Percentiles rank a stretch among this genome's conserved stretches.
phyloP scores from a whole-genome alignment of 2,888 invertebrate species.

The Chaitophorus viminalis region DNA sequence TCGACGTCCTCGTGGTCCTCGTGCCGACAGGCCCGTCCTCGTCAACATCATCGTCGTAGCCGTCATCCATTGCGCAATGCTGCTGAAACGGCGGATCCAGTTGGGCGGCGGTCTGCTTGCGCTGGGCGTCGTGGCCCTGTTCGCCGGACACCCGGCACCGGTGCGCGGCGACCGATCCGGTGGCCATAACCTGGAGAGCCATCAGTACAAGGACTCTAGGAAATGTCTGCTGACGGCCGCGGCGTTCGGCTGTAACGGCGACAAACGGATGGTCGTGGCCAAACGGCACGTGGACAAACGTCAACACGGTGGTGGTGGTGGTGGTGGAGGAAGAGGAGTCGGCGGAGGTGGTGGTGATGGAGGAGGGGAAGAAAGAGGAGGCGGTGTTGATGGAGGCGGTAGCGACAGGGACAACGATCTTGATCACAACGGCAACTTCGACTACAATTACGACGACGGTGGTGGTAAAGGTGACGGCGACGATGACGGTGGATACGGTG shows the following conservation, averaged over 20 bases:
- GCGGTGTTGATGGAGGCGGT: not conserved
- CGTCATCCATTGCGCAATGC: not conserved
- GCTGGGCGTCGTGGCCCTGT: slow-evolving; percentile 43
- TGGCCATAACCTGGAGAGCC: slow-evolving; percentile 29
- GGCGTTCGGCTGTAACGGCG: slow-evolving; percentile 15
- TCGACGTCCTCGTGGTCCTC: not conserved
- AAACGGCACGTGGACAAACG: slow-evolving; percentile 37
- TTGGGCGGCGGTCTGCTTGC: slow-evolving; percentile 40
- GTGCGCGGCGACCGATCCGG: slow-evolving; percentile 5
- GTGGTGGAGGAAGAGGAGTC: not conserved
- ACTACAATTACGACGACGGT: slow-evolving; percentile 1
- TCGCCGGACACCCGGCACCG: not conserved
- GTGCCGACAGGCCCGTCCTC: not conserved
- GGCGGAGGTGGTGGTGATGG: not conserved
- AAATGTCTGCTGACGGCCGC: slow-evolving; percentile 35
- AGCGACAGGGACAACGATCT: not conserved
- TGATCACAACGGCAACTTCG: not conserved
- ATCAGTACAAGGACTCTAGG: slow-evolving; percentile 50
- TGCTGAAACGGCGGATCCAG: slow-evolving; percentile 32
- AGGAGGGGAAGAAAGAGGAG: not conserved
- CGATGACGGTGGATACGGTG: not conserved
- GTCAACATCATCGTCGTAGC: not conserved
- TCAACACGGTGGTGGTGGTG: not conserved
- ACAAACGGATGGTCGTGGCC: not conserved
- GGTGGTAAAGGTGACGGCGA: not conserved